Conservation (phyloP, 2,113 vertebrate genomes). For the Etheostoma spectabile region DNA sequence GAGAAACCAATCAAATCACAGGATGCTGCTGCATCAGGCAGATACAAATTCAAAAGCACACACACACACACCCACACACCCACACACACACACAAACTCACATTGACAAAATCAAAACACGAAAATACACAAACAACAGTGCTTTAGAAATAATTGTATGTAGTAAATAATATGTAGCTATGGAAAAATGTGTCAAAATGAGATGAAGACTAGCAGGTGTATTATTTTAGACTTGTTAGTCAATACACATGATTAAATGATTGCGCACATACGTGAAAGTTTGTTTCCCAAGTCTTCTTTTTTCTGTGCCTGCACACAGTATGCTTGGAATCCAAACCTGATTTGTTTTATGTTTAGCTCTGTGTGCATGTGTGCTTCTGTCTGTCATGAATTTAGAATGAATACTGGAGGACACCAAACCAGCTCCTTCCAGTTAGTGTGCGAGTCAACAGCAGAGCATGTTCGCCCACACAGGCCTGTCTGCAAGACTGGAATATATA, state of each 20-base stretch:
- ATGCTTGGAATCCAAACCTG: not conserved
- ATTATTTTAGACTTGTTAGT: too few species aligned
- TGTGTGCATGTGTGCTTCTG: not conserved
- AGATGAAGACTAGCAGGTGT: not conserved
- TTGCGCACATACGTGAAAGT: not conserved
- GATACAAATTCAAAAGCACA: slow-evolving; percentile 2
- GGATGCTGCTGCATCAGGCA: not conserved
- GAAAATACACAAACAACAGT: not conserved
- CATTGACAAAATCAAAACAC: slow-evolving; percentile 5
- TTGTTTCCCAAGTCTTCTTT: not conserved
- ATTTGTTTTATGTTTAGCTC: slow-evolving; percentile 15
- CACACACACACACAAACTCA: not conserved
- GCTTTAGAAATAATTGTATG: not conserved
- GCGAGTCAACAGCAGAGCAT: slow-evolving; percentile 15
- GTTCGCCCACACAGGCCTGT: slow-evolving; percentile 17
- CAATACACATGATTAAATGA: too few species aligned
- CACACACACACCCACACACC: not conserved
- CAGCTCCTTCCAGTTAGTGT: slow-evolving; percentile 10
- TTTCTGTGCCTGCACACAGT: not conserved
- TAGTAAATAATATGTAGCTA: too few species aligned
- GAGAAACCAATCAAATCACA: slow-evolving; percentile 32
- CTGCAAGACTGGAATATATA: not conserved
- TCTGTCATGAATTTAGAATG: slow-evolving; percentile 46
- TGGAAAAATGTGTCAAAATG: slow-evolving; percentile 13
- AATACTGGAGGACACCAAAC: slow-evolving; percentile 28